Conservation (phyloP, 2,797 vertebrate genomes). For the Helarctos malayanus region DNA sequence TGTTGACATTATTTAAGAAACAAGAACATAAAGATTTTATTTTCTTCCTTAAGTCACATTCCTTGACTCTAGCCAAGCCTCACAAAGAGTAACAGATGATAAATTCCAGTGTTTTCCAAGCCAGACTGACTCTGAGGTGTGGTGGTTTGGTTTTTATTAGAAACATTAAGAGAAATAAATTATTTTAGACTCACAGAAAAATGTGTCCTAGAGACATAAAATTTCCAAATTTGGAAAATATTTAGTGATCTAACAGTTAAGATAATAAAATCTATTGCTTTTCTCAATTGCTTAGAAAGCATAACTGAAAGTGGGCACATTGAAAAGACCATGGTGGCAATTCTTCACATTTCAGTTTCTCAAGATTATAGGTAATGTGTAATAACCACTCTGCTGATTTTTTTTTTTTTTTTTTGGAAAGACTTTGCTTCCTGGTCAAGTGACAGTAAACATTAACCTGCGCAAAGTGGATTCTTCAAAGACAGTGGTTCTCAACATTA, state of each 20-base stretch:
- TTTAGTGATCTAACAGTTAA: slow-evolving; percentile 18
- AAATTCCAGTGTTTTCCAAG: slow-evolving; percentile 54
- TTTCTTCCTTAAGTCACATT: slow-evolving; percentile 49
- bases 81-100: slow-evolving; percentile 32
- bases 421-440: background rate
- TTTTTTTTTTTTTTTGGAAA: background rate
- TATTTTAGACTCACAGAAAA: slow-evolving; percentile 66
- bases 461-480: background rate
- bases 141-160: slow-evolving; percentile 72
- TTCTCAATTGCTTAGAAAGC: background rate
- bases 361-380: background rate
- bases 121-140: slow-evolving; percentile 16
- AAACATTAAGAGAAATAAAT: slow-evolving; percentile 70
- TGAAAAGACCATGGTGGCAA: background rate
- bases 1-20: background rate
- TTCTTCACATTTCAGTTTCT: background rate
- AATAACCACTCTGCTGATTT: background rate
- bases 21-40: slow-evolving; percentile 45
- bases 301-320: background rate
- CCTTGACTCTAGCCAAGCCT: slow-evolving; percentile 50
- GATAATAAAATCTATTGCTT: slow-evolving; percentile 43
- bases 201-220: slow-evolving; percentile 57
- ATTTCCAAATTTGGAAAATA: slow-evolving; percentile 61
- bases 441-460: background rate
- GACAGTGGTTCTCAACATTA: background rate